Conservation (phyloP, 2,113 vertebrate genomes). For the Erpornis zantholeuca region DNA sequence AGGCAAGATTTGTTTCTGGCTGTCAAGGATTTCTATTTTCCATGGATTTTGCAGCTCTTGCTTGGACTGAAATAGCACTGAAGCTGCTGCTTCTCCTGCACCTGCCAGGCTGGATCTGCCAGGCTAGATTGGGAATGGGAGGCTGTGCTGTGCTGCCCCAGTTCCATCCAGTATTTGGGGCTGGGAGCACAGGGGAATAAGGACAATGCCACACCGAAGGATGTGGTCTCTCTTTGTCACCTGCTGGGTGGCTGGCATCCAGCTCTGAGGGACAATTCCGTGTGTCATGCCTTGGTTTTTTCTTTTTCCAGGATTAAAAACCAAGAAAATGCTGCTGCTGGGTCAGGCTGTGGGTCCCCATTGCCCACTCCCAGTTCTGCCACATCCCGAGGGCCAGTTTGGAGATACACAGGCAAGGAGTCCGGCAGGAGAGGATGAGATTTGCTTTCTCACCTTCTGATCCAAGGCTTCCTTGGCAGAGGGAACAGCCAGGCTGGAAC, state of each 20-base stretch:
- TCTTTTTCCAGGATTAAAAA: not conserved
- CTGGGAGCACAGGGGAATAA: not conserved
- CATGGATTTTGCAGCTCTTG: constrained; percentile 11
- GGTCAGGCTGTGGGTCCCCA: not conserved
- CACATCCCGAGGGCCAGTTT: fast-evolving
- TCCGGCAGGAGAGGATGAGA: not conserved
- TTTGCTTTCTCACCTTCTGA: not conserved
- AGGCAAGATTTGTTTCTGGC: not conserved
- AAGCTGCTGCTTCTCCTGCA: not conserved
- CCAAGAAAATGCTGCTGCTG: not conserved
- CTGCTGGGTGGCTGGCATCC: not conserved
- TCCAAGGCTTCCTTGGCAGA: not conserved
- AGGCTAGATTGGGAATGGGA: not conserved
- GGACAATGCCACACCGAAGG: not conserved
- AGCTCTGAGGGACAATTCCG: not conserved
- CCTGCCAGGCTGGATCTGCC: not conserved
- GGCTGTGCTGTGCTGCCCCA: not conserved
- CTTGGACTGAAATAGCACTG: constrained; percentile 28
- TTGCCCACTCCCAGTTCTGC: not conserved
- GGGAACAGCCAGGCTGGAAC: not conserved
- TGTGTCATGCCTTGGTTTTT: fast-evolving
- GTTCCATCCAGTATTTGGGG: not conserved
- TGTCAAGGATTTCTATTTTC: constrained; percentile 8
- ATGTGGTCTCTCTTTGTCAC: not conserved
- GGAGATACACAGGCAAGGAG: not conserved